Evolutionary conservation across 2,113 vertebrate species (phyloP), one percentile per base, ranked within the genome.

Genomic region (Syrrhaptes paradoxus): DNA sequence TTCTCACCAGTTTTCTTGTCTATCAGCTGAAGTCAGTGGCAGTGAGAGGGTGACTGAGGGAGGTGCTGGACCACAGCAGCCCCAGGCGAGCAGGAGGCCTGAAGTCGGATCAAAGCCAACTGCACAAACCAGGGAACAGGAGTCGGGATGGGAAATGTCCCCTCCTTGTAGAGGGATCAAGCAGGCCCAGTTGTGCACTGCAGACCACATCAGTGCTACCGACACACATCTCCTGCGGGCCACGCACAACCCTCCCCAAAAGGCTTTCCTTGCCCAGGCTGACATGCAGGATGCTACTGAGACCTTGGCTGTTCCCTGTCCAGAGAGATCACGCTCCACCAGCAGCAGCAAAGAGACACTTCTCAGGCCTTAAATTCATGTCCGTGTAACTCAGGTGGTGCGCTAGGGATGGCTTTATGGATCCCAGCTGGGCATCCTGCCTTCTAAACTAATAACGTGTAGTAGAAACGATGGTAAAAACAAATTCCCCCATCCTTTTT

Each of bases 41-140:
- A 5, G 49, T 9, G 15, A 41, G 32, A 19, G 14, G 36, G 25
- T 72, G 55, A 20, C 10, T 2, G 2, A 41, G 54, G 52, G 36
- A 67, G 61, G 21, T 0, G 7, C 41, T 28, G 49, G 45, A 26
- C 19, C 28, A 10, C 5, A 14, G 51, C 41, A 65, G 13, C n/a
- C 41, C 28, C 5, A 26, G 38, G 51, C 0, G 3, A 57, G 21
- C n/a, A 46, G 61, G n/a, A 54, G 25, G 70, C 41, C 4, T 63
- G 14, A 79, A 93, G 67, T 21, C 52, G 54, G 29, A 59, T 4
- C 63, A 59, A 55, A 80, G 65, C 17, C 54, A 77, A 14, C 17
- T 4, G 9, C 9, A 34, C 18, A 72, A 54, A 80, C 10, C 13
- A 4, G 14, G 10, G 34, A 2, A 3, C 0, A 18, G 25, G 36